Base-by-base conservation (phyloP, 2,797 vertebrate species). In the Lemur catta region DNA sequence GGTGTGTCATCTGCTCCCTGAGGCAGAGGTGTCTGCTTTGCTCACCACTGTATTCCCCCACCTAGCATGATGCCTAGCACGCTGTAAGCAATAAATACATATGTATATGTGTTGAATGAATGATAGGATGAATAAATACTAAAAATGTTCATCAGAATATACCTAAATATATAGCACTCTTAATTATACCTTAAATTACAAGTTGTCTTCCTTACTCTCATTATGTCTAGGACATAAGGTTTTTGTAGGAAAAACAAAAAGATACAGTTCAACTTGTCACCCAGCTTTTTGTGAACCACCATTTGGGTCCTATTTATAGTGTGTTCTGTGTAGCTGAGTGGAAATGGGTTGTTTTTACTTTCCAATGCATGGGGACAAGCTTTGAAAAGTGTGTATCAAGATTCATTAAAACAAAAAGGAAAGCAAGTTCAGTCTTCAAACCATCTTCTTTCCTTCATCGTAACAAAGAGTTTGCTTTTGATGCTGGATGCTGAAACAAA, bases 401-500 rank as follows among this genome's bases (percentile, higher is more conserved):
- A 69, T 76, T 93, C 76, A 86, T 50, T 74, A 80, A 78, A 95
- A 84, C 55, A 88, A 84, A 96, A 96, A 74, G 18, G 50, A 95
- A 84, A 96, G 84, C 80, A 76, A 92, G 5, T 78, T 86, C 55
- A 72, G 67, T 59, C 52, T 84, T 67, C 57, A 50, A 76, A 78
- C 55, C n/a, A 71, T 80, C 72, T 76, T 75, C 65, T 80, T 52
- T 82, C 43, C 59, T 85, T 89, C 46, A 50, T 33, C 18, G 2
- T 48, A 80, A 78, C 61, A 92, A 84, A 82, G 89, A 80, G 46
- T 76, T 94, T 80, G 26, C n/a, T 18, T 89, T 71, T 28, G 92
- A 52, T 50, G n/a, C 65, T 90, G 74, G 72, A 46, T 57, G 17
- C 80, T 7, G 43, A 91, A 84, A 82, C 87, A 96, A 50, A 93